Conservation (phyloP, 2,113 vertebrate genomes). For the Pelecanus crispus region DNA sequence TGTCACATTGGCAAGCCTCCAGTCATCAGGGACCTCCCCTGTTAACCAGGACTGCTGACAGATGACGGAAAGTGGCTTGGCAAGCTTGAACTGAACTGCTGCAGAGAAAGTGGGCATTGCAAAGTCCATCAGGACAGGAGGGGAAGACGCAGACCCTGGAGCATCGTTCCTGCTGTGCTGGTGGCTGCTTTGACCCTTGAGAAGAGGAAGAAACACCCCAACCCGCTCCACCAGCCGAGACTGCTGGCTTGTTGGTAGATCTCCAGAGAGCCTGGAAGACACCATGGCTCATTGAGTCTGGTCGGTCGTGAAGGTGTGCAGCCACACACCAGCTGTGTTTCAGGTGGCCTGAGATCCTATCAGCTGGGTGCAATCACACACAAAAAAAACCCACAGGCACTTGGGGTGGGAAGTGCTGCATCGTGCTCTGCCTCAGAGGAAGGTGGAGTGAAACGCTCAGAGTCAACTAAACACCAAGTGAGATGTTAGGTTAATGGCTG, state of each 20-base stretch:
- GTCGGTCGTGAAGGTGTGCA: neutral
- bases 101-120: neutral
- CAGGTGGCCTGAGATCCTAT: fast-evolving
- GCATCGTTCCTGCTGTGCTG: neutral
- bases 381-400: fast-evolving
- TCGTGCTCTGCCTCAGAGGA: neutral
- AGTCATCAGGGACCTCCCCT: too few relatives aligned
- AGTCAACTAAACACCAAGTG: neutral
- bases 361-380: neutral
- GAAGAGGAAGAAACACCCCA: neutral
- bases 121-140: neutral
- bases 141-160: neutral
- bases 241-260: neutral
- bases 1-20: too few relatives aligned
- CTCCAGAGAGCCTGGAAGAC: neutral
- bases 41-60: too few relatives aligned
- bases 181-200: neutral
- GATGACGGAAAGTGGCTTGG: too few relatives aligned
- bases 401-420: neutral
- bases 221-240: neutral
- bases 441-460: neutral
- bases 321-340: neutral
- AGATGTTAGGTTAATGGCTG: too few relatives aligned
- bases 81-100: too few relatives aligned
- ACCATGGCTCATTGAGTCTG: fast-evolving